These are phyloP conservation scores for Falco cherrug DNA, from an alignment of 2,797 vertebrate species.

Conservation along the genomic window DNA sequence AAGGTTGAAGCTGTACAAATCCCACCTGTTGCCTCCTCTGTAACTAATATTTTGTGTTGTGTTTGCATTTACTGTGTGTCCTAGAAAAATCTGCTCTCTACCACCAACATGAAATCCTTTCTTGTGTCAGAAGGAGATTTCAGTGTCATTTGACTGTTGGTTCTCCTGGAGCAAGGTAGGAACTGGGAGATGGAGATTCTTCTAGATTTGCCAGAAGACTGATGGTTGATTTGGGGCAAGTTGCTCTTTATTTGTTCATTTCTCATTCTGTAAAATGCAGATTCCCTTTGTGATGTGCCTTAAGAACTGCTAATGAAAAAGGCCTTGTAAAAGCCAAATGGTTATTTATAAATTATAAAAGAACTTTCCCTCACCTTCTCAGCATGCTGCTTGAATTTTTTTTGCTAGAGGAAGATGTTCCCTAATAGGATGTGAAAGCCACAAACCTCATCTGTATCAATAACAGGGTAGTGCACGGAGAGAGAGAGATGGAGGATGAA, in stretches of 20 bases:
- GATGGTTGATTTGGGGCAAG: background rate
- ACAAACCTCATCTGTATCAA: background rate
- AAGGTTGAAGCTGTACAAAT: background rate
- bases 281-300: background rate
- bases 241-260: background rate
- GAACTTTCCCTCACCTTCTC: background rate
- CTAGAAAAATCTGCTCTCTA: background rate
- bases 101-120: background rate
- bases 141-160: background rate
- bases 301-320: constrained; percentile 20
- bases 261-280: background rate
- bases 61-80: background rate
- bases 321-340: background rate
- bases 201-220: background rate
- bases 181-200: background rate
- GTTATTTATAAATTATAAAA: constrained; percentile 3
- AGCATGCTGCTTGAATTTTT: background rate
- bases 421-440: constrained; percentile 10
- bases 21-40: background rate
- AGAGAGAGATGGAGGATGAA: background rate
- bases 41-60: background rate
- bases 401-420: background rate
- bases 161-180: background rate
- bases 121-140: background rate
- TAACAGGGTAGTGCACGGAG: background rate